Base-by-base conservation (phyloP, 2,797 vertebrate genomes). In the Enteromius argenteus region DNA sequence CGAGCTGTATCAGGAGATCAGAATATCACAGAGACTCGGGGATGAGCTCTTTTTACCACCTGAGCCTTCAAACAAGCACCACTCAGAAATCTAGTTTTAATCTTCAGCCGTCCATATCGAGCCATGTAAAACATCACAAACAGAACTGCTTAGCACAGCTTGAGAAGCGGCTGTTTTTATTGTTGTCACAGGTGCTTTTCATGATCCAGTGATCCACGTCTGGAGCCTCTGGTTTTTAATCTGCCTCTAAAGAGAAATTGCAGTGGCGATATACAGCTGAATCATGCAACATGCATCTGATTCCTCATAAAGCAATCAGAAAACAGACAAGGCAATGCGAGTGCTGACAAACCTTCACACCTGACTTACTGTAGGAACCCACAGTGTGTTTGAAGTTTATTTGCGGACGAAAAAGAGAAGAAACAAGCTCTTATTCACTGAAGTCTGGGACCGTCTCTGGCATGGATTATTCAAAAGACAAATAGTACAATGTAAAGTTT, bases 401-500 rank as follows among this genome's bases (percentile, higher is more conserved):
- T 76, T 53, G 72, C 11, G 5, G 81, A 51, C 2, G 3, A 62
- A 78, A 78, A 10, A 17, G 64, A 84, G 14, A 71, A 84, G 64
- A 84, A 71, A 77, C 62, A 44, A 46, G 66, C 39, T 71, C 13
- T 71, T 72, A 46, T 72, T 69, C 66, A 71, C 53, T 79, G 82
- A 79, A 78, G 75, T 60, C 73, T 78, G 37, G 64, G 49, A 53
- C 32, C n/a, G 17, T 80, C 78, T 69, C 7, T 53, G 79, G 14
- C 66, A 72, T 37, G 39, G 83, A 71, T 79, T 62, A 79, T 84
- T 84, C 30, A 19, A 78, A 71, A 84, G 83, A 84, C 83, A 84
- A 84, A 84, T 84, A 72, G 83, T 64, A 64, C 42, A 64, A 79
- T 84, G 66, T 84, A 62, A 84, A 84, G 83, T 84, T 72, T 84